These are phyloP conservation scores for Phenacoccus solenopsis DNA, from an alignment of 1,140 invertebrate species.

Conservation along the genomic window DNA sequence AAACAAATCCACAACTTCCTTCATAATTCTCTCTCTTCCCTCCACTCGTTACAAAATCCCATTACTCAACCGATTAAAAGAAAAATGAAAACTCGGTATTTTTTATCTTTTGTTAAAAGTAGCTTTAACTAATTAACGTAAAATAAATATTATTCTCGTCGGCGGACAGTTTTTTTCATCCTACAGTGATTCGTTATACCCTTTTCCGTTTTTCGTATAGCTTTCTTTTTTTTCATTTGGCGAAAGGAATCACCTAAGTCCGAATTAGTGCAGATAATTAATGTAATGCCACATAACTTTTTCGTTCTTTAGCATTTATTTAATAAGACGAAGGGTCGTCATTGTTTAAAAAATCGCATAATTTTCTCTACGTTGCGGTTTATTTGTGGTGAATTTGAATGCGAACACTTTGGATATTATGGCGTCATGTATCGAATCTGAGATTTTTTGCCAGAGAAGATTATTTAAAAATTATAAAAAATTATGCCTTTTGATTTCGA, in stretches of 20 bases:
- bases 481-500: too few species aligned
- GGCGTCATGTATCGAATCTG: too few species aligned
- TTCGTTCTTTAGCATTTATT: background rate
- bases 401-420: too few species aligned
- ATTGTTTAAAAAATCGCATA: too few species aligned
- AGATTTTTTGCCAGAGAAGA: too few species aligned
- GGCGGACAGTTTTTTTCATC: background rate
- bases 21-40: too few species aligned
- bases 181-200: background rate
- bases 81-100: background rate
- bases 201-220: background rate
- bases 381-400: too few species aligned
- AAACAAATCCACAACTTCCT: too few species aligned
- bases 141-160: background rate
- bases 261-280: background rate
- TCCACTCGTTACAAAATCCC: too few species aligned
- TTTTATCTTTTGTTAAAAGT: background rate
- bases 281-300: background rate
- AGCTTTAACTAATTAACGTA: background rate
- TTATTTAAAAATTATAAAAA: too few species aligned
- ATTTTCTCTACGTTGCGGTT: too few species aligned
- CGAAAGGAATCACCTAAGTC: background rate
- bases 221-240: background rate
- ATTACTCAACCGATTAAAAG: too few species aligned
- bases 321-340: background rate